phyloP scores from a whole-genome alignment of 2,113 vertebrate species.

The Rhinolophus ferrumequinum region DNA sequence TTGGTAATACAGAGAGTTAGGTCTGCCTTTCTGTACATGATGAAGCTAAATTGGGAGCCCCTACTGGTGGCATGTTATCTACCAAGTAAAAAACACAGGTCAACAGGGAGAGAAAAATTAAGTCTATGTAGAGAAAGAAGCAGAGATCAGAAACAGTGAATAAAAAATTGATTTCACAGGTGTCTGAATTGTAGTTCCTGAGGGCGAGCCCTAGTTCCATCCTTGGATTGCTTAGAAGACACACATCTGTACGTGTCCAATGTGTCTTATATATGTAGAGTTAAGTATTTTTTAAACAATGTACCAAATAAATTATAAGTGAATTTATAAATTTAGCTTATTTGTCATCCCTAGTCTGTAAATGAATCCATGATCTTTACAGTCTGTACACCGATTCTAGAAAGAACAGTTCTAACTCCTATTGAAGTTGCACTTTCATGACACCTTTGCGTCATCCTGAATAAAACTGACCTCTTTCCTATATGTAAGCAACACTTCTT shows the following conservation, averaged over 20 bases:
- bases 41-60: background rate
- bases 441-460: background rate
- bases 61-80: background rate
- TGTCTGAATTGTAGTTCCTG: background rate
- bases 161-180: background rate
- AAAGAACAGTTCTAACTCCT: background rate
- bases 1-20: background rate
- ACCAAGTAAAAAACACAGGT: background rate
- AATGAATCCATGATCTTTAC: background rate
- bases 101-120: background rate
- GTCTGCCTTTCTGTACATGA: background rate
- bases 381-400: background rate
- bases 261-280: background rate
- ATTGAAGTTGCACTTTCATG: background rate
- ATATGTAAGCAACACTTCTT: background rate
- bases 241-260: background rate
- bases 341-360: background rate
- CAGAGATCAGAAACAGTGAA: background rate
- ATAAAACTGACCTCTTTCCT: background rate
- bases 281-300: slow-evolving; percentile 5
- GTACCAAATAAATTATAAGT: background rate
- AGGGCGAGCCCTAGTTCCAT: background rate
- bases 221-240: background rate
- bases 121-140: background rate
- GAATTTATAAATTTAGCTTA: background rate